Conservation (phyloP, 2,888 invertebrate genomes). For the Trissoscelio sp. region DNA sequence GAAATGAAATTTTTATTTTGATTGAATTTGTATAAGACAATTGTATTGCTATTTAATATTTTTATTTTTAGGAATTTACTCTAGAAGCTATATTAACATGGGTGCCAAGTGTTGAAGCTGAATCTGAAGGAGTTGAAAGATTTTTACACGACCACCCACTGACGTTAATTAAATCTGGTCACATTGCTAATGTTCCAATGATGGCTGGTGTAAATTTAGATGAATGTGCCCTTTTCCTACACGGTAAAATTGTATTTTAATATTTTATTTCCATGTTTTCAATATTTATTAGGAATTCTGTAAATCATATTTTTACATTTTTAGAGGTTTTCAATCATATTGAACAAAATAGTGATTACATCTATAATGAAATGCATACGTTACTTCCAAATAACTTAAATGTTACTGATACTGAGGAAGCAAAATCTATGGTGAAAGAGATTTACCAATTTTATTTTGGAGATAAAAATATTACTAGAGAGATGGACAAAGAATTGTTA, state of each 20-base stretch:
- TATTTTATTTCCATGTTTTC: too few species aligned
- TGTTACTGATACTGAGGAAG: constrained; percentile 73
- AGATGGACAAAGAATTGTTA: constrained; percentile 69
- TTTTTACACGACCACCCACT: constrained; percentile 79
- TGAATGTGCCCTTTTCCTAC: constrained; percentile 73
- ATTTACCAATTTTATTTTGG: constrained; percentile 78
- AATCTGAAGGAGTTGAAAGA: constrained; percentile 75
- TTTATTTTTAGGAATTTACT: constrained; percentile 29
- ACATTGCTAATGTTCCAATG: constrained; percentile 77
- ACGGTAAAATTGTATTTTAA: too few species aligned
- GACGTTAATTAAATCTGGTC: constrained; percentile 77
- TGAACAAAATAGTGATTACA: constrained; percentile 71
- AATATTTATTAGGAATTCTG: too few species aligned
- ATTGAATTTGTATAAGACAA: too few species aligned
- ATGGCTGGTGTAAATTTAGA: constrained; percentile 75
- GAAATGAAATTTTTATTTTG: too few species aligned
- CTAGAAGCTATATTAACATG: constrained; percentile 70
- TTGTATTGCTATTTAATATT: too few species aligned
- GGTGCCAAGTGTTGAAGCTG: constrained; percentile 76
- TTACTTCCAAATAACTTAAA: constrained; percentile 79
- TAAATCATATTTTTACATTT: too few species aligned
- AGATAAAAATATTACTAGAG: constrained; percentile 75
- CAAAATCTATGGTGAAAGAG: constrained; percentile 71
- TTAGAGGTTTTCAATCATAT: constrained; percentile 71
- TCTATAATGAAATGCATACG: constrained; percentile 77